Base-by-base conservation (phyloP, 2,888 invertebrate genomes). In the Deroplatys truncata region DNA sequence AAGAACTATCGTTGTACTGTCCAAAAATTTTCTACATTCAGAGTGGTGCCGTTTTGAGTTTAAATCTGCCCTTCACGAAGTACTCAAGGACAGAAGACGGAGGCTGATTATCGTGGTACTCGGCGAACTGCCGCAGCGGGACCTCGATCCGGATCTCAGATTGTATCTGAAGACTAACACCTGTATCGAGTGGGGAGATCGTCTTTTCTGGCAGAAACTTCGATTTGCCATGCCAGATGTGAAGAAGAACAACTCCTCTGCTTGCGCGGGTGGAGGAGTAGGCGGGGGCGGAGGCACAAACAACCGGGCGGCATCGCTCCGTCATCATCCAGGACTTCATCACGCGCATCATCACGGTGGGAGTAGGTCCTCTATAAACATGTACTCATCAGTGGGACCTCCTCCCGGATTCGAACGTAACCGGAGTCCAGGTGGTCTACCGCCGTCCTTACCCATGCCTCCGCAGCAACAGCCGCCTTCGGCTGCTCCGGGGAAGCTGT, bases 11-110 rank as follows among this genome's bases (percentile, higher is more conserved):
- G 95, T 99, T 91, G 97, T 99, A 90, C 94, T 99, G 90, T 98
- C 98, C 28, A 97, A 97, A 93, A 98, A 98, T 94, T 99, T 99
- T 94, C 95, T 99, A 91, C 97, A 98, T 94, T 98, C 98, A 94
- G 98, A 99, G 94, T 99, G 99, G 99, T 97, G 97, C 92, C 96
- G 97, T 91, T 98, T 98, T 93, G 99, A 99, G 94, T 98, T 99
- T 94, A 98, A 98, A 94, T 97, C 97, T 92, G 98, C 98, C 49
- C 95, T 98, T 89, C 98, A 97, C 93, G 98, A 98, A 94, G 97
- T 98, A 92, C 95, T 98, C 92, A 97, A 97, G 94, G 97, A 97
- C 94, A 95, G 97, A 92, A 96, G 97, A 93, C 96, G 97, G 93
- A 96, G 97, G 93, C 95, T 98, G 92, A 97, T 99, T 92, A 97